These are phyloP conservation scores for Sisor rabdophorus DNA, from an alignment of 2,113 vertebrate species.

Conservation along the genomic window DNA sequence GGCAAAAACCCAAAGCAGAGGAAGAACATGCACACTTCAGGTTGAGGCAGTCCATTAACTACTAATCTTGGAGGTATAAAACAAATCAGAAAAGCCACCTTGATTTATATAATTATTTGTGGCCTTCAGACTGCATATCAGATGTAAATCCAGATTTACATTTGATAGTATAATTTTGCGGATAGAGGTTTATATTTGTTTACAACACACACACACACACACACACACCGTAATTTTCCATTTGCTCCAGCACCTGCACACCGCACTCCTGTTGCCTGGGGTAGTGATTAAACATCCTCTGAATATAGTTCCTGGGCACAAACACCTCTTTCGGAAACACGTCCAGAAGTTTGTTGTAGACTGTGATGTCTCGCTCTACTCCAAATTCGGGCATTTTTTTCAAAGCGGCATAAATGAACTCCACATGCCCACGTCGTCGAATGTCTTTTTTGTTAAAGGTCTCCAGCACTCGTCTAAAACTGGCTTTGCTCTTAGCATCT, in stretches of 20 bases:
- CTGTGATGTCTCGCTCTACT: constrained; percentile 73
- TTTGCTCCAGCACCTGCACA: constrained; percentile 79
- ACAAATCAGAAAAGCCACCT: no score
- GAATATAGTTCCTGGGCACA: constrained; percentile 73
- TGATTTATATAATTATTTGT: no score
- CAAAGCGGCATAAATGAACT: constrained; percentile 85
- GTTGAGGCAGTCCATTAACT: no score
- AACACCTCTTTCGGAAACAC: constrained; percentile 89
- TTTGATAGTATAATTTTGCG: not conserved
- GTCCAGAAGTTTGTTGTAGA: constrained; percentile 84
- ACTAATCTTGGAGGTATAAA: no score
- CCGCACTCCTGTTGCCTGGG: constrained; percentile 87
- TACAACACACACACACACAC: not conserved
- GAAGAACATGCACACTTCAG: no score
- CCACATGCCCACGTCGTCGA: constrained; percentile 78
- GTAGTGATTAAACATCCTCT: constrained; percentile 83
- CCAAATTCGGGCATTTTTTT: constrained; percentile 80
- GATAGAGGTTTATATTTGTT: no score
- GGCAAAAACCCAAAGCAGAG: no score
- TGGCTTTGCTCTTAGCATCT: constrained; percentile 65
- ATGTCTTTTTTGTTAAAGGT: constrained; percentile 67
- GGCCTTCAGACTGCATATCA: no score
- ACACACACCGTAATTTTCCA: constrained; percentile 78
- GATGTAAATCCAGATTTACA: not conserved
- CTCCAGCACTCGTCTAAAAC: constrained; percentile 69